Evolutionary conservation across 2,797 vertebrate genomes (phyloP), one percentile per base, ranked within the genome.

Genomic region (Oryzias dopingdopingensis): DNA sequence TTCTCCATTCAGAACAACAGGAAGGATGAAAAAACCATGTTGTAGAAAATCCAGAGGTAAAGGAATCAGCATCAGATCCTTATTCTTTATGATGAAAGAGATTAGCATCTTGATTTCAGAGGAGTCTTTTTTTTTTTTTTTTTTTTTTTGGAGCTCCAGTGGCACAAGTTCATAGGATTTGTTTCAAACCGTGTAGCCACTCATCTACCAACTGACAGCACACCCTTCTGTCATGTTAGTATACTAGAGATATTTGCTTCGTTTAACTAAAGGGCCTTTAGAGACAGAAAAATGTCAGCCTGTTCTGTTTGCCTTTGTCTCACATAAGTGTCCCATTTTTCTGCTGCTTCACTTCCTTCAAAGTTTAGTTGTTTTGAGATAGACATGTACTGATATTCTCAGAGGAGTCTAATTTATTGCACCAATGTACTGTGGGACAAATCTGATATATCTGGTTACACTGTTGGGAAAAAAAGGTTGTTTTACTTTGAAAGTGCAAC

Each of bases 211-310:
- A 62, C 61, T 64, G 59, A 59, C 66, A 72, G 49, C 42, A 22
- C 24, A 1, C 13, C 10, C 46, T 14, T 49, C 2, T 55, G 37
- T 52, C 16, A 13, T 32, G 55, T 17, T 32, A 46, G 37, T 51
- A 24, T 55, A 56, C 48, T 60, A 40, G 4, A 29, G 14, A 29
- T 26, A 37, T 42, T 40, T 60, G 70, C 49, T 59, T 45, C 37
- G 70, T 58, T 41, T 62, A 71, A 63, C 48, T 65, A 22, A 48
- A 49, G 14, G 47, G 49, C 62, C 62, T 80, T 67, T 71, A 68
- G 74, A 76, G 74, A 76, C 70, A 70, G 72, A 66, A 76, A 49
- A 71, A 80, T 84, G 77, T 86, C 82, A 86, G 48, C 50, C 56
- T 79, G 80, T 86, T 65, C 80, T 56, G 64, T 68, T 71, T 76